Percentiles rank a stretch among this genome's conserved stretches.
These are phyloP conservation scores for Ichneumoninae sp. DNA, from an alignment of 2,888 invertebrate species.

Conservation along the genomic window DNA sequence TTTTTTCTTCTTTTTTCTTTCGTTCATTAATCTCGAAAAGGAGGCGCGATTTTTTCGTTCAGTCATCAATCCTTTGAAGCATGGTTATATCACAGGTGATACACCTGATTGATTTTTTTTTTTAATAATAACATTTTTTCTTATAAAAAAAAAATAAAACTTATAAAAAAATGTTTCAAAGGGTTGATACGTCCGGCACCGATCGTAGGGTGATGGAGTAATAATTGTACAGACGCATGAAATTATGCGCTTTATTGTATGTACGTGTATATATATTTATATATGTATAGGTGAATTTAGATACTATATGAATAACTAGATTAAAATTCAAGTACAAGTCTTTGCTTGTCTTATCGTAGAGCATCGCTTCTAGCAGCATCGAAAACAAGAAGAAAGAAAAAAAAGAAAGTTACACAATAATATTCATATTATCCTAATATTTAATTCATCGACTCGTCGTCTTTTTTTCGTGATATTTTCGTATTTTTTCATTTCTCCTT, in stretches of 20 bases:
- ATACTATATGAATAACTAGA: constrained; percentile 76
- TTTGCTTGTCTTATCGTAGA: constrained; percentile 69
- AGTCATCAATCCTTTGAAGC: too few relatives aligned
- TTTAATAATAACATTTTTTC: too few relatives aligned
- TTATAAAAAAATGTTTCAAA: too few relatives aligned
- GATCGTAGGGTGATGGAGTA: constrained; percentile 48
- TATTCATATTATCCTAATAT: constrained; percentile 73
- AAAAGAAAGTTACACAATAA: constrained; percentile 70
- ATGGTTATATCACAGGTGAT: too few relatives aligned
- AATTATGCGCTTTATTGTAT: constrained; percentile 80
- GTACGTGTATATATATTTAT: constrained; percentile 73
- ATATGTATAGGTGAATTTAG: constrained; percentile 76
- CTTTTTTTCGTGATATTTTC: constrained; percentile 65
- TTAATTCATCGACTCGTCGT: constrained; percentile 69
- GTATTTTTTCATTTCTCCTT: constrained; percentile 64
- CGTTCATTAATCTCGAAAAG: not conserved
- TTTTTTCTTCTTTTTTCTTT: not conserved
- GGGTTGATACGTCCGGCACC: constrained; percentile 12
- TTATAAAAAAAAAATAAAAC: too few relatives aligned
- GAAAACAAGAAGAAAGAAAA: constrained; percentile 58
- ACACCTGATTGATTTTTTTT: too few relatives aligned
- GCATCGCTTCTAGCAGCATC: constrained; percentile 64
- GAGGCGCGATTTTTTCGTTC: not conserved
- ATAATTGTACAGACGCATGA: constrained; percentile 70
- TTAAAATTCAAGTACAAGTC: constrained; percentile 75